Percentiles rank a stretch among this genome's conserved stretches.
Evolutionary conservation across 2,888 invertebrate genomes (phyloP).

Genomic region (Eilema griseolum): DNA sequence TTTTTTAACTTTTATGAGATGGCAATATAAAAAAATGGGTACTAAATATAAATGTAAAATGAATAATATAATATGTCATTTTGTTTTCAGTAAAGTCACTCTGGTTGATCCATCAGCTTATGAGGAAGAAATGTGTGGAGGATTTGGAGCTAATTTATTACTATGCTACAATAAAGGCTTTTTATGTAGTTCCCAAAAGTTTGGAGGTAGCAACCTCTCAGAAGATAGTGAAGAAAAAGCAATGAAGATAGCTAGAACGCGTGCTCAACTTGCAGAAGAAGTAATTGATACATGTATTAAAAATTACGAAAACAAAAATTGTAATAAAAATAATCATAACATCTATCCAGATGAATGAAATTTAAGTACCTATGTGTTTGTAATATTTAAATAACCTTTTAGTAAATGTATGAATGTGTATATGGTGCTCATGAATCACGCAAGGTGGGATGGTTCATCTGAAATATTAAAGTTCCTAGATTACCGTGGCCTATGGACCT

Average conservation of each 20-base stretch:
- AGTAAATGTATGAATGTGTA: neutral
- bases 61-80: neutral
- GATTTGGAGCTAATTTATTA: conserved; percentile 87
- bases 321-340: conserved; percentile 27
- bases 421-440: too few relatives aligned
- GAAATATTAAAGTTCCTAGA: too few relatives aligned
- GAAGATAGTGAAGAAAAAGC: conserved; percentile 87
- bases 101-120: conserved; percentile 94
- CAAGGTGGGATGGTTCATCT: too few relatives aligned
- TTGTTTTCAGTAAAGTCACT: conserved; percentile 86
- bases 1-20: too few relatives aligned
- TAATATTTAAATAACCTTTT: neutral
- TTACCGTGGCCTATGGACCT: too few relatives aligned
- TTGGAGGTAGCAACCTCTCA: conserved; percentile 90
- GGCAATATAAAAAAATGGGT: too few relatives aligned
- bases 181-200: conserved; percentile 90
- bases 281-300: conserved; percentile 73
- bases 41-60: neutral
- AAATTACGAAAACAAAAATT: conserved; percentile 55
- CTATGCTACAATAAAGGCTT: conserved; percentile 89
- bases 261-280: conserved; percentile 83
- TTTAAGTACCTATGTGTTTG: neutral
- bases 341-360: neutral
- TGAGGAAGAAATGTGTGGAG: conserved; percentile 92
- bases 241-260: conserved; percentile 87